Base-by-base conservation (phyloP, 2,888 invertebrate species). In the Steinernema scapterisci region DNA sequence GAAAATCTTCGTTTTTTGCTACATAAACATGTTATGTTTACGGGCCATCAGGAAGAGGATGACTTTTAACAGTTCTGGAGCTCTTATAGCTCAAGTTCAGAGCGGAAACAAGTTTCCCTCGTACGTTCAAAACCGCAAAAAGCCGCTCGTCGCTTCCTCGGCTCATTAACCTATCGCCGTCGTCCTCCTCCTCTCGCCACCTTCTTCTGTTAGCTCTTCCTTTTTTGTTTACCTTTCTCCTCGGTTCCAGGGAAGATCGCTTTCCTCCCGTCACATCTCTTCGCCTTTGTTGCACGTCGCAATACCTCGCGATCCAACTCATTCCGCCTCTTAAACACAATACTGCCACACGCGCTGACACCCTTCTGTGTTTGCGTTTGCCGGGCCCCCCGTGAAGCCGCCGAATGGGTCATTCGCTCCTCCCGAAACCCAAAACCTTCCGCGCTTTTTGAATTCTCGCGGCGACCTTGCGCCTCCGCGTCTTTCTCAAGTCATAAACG, bases 221-320 rank as follows among this genome's bases (percentile, higher is more conserved):
- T 63, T 63, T 63, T 63, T 63, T 63, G 63, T 63, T 63, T 63
- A 25, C 31, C n/a, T n/a, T n/a, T n/a, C n/a, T n/a, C n/a, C n/a
- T 31, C 31, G 23, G 11, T 16, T 16, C 13, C 6, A 16, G n/a
- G 7, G 5, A 16, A 13, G 16, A 48, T 27, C 31, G 63, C 63
- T 27, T 63, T 31, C 31, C 63, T 9, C 63, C 11, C n/a, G 7
- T 19, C 54, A 25, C 54, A 19, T 54, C 13, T 54, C 21, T 6
- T 9, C 38, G 5, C 38, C 9, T 38, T 38, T 38, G 38, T 38
- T 38, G 38, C 38, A 9, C 38, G 38, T 9, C 9, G 38, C 38
- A 38, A 38, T 38, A 3, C 38, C 38, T 9, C 38, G 3, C 38
- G 38, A 38, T 38, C 38, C 38, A 38, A 9, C 38, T 3, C n/a